Conservation (phyloP, 2,888 invertebrate species). For the Nezara viridula region DNA sequence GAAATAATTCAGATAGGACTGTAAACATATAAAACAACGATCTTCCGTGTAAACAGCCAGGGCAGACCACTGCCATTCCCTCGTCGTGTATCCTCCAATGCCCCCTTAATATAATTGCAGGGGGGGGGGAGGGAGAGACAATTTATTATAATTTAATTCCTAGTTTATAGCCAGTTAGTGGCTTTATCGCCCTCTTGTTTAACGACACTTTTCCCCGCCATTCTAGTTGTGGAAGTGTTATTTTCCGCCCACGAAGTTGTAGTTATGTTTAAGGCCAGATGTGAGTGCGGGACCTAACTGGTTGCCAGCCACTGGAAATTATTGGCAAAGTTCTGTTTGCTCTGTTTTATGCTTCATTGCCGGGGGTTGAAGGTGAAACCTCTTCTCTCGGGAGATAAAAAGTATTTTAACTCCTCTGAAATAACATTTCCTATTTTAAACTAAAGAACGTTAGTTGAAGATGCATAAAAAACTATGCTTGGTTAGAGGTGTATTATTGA, state of each 20-base stretch:
- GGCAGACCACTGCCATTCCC: background rate
- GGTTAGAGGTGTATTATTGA: background rate
- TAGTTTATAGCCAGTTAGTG: constrained; percentile 1
- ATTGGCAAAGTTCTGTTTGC: background rate
- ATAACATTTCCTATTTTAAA: background rate
- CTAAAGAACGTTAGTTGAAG: background rate
- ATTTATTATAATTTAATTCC: constrained; percentile 23
- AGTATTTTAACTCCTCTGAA: background rate
- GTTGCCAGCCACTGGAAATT: constrained; percentile 22
- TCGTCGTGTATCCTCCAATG: background rate
- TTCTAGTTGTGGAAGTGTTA: constrained; percentile 22
- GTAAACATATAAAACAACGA: constrained; percentile 4
- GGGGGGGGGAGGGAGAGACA: background rate
- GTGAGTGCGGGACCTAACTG: background rate
- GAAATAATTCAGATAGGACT: background rate
- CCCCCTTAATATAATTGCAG: background rate
- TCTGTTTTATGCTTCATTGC: background rate
- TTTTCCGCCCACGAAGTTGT: constrained; percentile 1
- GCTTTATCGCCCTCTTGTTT: background rate
- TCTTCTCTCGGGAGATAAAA: background rate
- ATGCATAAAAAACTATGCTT: background rate
- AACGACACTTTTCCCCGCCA: constrained; percentile 6
- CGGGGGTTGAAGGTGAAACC: constrained; percentile 12
- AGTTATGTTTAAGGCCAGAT: background rate
- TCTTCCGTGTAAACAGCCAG: background rate